Percentiles rank a stretch among this genome's conserved stretches.
Evolutionary conservation across 2,888 invertebrate species (phyloP).

Genomic region (Pseudococcus jackbeardsleyi): DNA sequence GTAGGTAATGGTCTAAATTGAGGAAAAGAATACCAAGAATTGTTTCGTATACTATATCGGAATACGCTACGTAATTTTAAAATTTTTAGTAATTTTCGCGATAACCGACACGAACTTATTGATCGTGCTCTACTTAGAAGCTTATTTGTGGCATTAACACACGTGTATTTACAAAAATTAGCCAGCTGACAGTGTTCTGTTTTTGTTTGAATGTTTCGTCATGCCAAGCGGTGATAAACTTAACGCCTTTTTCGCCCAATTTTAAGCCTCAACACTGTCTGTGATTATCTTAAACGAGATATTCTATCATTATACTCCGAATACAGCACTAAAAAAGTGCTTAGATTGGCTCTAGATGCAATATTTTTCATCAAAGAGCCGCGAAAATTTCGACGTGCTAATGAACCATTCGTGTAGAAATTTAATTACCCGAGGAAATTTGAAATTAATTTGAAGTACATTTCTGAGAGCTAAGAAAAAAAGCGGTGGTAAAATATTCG

Average conservation of each 20-base stretch:
- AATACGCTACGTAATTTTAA: neutral
- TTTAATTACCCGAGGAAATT: neutral
- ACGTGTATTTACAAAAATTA: conserved; percentile 35
- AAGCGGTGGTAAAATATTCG: neutral
- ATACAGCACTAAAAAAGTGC: neutral
- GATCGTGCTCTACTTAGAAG: conserved; percentile 43
- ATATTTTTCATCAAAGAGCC: neutral
- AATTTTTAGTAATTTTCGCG: conserved; percentile 9
- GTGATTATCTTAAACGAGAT: neutral
- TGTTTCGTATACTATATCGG: neutral
- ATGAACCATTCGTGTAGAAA: neutral
- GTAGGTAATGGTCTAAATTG: neutral
- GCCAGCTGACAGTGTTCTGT: conserved; percentile 18
- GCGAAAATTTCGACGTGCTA: neutral
- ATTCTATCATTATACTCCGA: neutral
- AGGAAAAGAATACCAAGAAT: conserved; percentile 14
- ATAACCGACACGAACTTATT: conserved; percentile 23
- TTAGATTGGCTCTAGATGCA: neutral
- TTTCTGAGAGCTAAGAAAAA: neutral
- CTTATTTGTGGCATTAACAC: conserved; percentile 22
- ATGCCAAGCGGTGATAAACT: neutral
- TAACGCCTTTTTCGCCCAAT: conserved; percentile 30
- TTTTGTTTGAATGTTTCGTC: conserved; percentile 43
- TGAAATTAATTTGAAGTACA: conserved; percentile 43
- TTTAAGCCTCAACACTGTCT: neutral